Base-by-base conservation (phyloP, 1,140 invertebrate species). In the Phortica variegata region DNA sequence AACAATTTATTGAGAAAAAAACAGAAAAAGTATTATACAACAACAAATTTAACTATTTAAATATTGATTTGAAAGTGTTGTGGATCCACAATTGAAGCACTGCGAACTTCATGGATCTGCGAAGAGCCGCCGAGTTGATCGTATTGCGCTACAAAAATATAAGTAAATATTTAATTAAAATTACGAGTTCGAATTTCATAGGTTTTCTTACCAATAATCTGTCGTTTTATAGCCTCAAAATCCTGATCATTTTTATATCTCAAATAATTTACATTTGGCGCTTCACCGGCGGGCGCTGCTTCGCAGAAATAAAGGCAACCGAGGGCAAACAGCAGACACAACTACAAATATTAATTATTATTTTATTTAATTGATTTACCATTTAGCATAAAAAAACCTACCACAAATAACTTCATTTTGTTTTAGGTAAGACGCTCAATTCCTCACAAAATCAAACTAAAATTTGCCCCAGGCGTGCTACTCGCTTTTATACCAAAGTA, bases 181-280 rank as follows among this genome's bases (percentile, higher is more conserved):
- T 13, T 26, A 26, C 10, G 10, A 5, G 5, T 26, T 26, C 10
- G 23, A 10, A 26, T 36, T 36, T 13, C 13, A 13, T 36, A 36
- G 13, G 16, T 6, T 13, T 20, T 3, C 23, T 40, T 40, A 53
- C 51, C 51, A 50, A 73, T 73, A 7, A 73, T 73, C 3, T 55
- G 48, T 1, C 41, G 51, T 43, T 66, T 55, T 17, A 73, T 57
- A 2, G 36, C 39, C 29, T 63, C 65, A 34, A 73, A 26, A 5
- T 73, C 68, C 47, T 63, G 53, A 16, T 73, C 65, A 21, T 66
- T 58, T 1, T 17, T 53, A 33, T 73, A 73, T 26, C 54, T 53
- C 20, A 73, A 33, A n/a, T 69, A 47, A n/a, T 47, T 49, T 1
- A 66, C 62, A 3, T 47, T 52, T 4, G 62, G 61, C 32, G 47